phyloP scores from a whole-genome alignment of 1,140 invertebrate genomes.

The Drosophila pruinosa region DNA sequence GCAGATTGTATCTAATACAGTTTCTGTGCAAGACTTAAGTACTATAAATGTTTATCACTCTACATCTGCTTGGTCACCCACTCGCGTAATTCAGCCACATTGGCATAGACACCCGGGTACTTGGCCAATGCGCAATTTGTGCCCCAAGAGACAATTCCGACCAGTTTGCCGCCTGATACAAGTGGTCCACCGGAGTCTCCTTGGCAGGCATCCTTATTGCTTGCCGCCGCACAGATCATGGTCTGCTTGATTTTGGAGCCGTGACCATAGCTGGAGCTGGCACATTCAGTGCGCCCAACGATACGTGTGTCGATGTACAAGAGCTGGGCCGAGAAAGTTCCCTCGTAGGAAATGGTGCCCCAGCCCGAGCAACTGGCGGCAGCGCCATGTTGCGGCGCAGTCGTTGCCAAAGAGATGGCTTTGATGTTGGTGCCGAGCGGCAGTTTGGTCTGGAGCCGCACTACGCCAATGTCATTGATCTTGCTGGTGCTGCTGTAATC shows the following conservation, averaged over 20 bases:
- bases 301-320: conserved; percentile 54
- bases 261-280: conserved; percentile 52
- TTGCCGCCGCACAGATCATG: conserved; percentile 63
- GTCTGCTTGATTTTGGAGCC: conserved; percentile 41
- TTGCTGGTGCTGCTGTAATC: conserved; percentile 26
- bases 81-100: conserved; percentile 41
- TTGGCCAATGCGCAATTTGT: conserved; percentile 44
- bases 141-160: conserved; percentile 66
- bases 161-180: conserved; percentile 53
- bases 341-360: conserved; percentile 54
- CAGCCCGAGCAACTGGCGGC: conserved; percentile 83
- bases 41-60: background rate
- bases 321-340: conserved; percentile 34
- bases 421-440: conserved; percentile 72
- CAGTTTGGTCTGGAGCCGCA: conserved; percentile 78
- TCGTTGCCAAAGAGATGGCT: conserved; percentile 64
- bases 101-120: conserved; percentile 50
- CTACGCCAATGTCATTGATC: conserved; percentile 83
- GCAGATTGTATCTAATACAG: background rate
- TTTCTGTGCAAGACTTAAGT: too few species aligned
- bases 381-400: conserved; percentile 45
- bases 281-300: conserved; percentile 45
- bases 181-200: conserved; percentile 75
- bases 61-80: conserved; percentile 28
- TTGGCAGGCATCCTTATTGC: conserved; percentile 66